phyloP scores from a whole-genome alignment of 2,888 invertebrate species.

The Thecocarcelia acutangulata region DNA sequence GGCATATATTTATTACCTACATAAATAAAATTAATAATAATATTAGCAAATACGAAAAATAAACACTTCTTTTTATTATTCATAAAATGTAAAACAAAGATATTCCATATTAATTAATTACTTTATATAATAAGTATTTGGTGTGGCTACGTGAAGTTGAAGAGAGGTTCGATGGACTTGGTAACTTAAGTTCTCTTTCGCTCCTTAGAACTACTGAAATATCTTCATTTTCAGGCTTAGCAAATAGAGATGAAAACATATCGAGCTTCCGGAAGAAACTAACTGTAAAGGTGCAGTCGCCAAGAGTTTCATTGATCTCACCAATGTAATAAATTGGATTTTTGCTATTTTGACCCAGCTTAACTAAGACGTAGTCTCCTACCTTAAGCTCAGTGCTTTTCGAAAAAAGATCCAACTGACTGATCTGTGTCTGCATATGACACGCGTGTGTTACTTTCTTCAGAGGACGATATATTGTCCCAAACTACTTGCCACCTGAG shows the following conservation, averaged over 20 bases:
- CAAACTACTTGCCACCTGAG: slow-evolving; percentile 30
- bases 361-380: slow-evolving; percentile 39
- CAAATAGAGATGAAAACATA: slow-evolving; percentile 6
- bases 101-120: not conserved
- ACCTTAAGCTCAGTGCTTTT: slow-evolving; percentile 32
- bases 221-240: slow-evolving; percentile 16
- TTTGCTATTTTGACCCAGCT: slow-evolving; percentile 29
- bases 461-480: slow-evolving; percentile 43
- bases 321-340: slow-evolving; percentile 27
- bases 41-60: no score
- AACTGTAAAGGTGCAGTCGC: slow-evolving; percentile 35
- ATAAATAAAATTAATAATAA: slow-evolving; percentile 5
- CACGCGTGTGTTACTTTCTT: slow-evolving; percentile 54
- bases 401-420: slow-evolving; percentile 50
- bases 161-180: slow-evolving; percentile 24
- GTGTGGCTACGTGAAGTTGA: slow-evolving; percentile 1
- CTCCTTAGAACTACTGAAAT: slow-evolving; percentile 22
- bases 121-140: slow-evolving; percentile 26
- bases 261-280: slow-evolving; percentile 26
- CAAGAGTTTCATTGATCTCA: slow-evolving; percentile 35
- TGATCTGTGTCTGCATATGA: slow-evolving; percentile 49
- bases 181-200: slow-evolving; percentile 39
- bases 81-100: no score
- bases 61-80: not conserved
- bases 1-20: not conserved